Percentiles rank a stretch among this genome's conserved stretches.
phyloP scores from a whole-genome alignment of 1,140 invertebrate species.

The Cataglyphis hispanica region DNA sequence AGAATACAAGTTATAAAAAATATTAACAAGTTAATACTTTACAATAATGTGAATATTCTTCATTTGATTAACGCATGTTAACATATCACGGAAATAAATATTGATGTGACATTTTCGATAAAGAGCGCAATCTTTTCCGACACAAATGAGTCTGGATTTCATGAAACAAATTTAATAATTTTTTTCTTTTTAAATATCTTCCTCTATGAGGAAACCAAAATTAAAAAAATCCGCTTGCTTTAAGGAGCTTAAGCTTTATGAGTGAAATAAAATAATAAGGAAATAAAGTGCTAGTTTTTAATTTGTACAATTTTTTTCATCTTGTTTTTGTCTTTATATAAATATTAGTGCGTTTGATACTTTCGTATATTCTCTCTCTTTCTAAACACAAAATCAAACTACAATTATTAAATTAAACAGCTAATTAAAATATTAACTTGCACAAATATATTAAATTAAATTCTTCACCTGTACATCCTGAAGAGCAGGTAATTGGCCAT shows the following conservation, averaged over 20 bases:
- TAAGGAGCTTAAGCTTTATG: too few species aligned
- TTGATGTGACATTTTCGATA: neutral
- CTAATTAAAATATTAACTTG: neutral
- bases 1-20: too few species aligned
- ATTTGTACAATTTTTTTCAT: too few species aligned
- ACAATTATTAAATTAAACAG: neutral
- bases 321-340: neutral
- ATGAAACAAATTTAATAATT: neutral
- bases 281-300: too few species aligned
- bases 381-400: neutral
- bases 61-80: too few species aligned
- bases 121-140: neutral
- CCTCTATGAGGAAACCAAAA: too few species aligned
- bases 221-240: too few species aligned
- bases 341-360: neutral
- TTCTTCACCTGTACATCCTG: conserved; percentile 85
- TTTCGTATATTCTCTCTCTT: neutral
- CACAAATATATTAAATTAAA: neutral
- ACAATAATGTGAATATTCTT: too few species aligned
- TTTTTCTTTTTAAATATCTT: neutral
- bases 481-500: conserved; percentile 90
- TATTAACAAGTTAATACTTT: too few species aligned
- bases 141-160: neutral
- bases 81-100: neutral
- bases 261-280: too few species aligned